Conservation (phyloP, 2,113 vertebrate genomes). For the Zosterops lateralis region DNA sequence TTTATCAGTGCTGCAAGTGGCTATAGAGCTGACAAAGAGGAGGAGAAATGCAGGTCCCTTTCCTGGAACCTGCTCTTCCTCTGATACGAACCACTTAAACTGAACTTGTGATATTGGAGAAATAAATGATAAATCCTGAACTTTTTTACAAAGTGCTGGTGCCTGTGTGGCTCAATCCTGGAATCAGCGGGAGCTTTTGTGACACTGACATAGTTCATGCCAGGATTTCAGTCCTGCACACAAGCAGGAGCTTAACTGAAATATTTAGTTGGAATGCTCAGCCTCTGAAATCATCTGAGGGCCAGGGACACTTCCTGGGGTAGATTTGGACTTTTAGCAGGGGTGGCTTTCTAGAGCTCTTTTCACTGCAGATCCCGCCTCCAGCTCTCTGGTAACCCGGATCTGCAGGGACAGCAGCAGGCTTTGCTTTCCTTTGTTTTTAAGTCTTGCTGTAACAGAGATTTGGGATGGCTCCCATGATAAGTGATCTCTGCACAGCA, state of each 20-base stretch:
- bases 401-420: neutral
- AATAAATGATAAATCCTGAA: neutral
- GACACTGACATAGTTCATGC: neutral
- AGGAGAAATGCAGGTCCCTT: neutral
- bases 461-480: neutral
- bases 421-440: neutral
- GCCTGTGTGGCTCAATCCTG: rapidly evolving
- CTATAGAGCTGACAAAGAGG: neutral
- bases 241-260: neutral
- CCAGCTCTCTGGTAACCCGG: neutral
- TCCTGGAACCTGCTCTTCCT: neutral
- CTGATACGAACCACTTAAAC: neutral
- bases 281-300: neutral
- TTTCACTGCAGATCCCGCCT: neutral
- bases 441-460: neutral
- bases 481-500: neutral
- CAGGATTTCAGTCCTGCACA: neutral
- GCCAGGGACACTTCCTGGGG: neutral
- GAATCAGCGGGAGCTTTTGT: neutral
- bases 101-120: neutral
- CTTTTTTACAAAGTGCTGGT: neutral
- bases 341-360: neutral
- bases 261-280: neutral
- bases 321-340: neutral
- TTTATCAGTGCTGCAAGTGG: neutral